phyloP scores from a whole-genome alignment of 2,888 invertebrate species.

The Augiades crinisus region DNA sequence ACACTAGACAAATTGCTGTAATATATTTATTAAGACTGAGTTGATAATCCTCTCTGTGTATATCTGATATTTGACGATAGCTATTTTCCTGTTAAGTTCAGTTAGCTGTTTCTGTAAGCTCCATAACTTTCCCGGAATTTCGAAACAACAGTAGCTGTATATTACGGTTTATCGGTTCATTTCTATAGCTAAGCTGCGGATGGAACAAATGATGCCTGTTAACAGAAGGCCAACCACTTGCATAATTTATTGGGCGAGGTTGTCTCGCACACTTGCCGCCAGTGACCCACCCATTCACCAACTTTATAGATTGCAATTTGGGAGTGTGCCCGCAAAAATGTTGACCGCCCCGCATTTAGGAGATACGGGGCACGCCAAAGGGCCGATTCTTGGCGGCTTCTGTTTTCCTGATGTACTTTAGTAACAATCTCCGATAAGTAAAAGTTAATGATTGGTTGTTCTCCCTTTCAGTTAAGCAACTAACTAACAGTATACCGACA shows the following conservation, averaged over 20 bases:
- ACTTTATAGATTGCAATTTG: constrained; percentile 31
- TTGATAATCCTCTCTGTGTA: too few relatives aligned
- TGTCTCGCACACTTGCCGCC: constrained; percentile 31
- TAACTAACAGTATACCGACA: too few relatives aligned
- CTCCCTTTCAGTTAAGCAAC: too few relatives aligned
- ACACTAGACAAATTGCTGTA: background rate
- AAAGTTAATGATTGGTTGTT: too few relatives aligned
- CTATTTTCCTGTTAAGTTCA: background rate
- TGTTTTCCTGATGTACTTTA: background rate
- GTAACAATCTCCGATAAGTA: too few relatives aligned
- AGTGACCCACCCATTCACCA: constrained; percentile 28
- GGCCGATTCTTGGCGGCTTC: background rate
- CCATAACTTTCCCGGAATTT: constrained; percentile 34
- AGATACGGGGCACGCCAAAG: constrained; percentile 1
- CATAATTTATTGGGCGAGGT: constrained; percentile 55
- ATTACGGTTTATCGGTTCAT: constrained; percentile 34
- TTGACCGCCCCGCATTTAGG: constrained; percentile 21
- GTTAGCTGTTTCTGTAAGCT: background rate
- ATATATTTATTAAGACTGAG: background rate
- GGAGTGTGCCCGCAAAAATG: constrained; percentile 30
- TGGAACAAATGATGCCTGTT: constrained; percentile 63
- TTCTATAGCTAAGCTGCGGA: constrained; percentile 35
- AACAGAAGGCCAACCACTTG: constrained; percentile 57
- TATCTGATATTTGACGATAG: too few relatives aligned
- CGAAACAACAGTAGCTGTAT: constrained; percentile 14